phyloP scores from a whole-genome alignment of 2,888 invertebrate genomes.

The Chloroclysta siterata region DNA sequence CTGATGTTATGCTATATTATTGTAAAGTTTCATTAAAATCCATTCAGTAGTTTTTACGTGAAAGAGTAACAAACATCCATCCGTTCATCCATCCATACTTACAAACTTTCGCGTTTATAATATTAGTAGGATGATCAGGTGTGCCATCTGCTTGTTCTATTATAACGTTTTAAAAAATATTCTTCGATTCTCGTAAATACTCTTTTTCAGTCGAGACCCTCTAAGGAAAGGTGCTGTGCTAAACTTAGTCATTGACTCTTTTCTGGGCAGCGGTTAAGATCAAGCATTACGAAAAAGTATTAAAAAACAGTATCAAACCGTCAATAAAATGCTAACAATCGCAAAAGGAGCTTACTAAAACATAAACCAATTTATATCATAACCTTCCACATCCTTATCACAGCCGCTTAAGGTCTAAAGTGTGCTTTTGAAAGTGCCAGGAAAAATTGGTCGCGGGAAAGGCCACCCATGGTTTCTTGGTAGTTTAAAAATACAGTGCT shows the following conservation, averaged over 20 bases:
- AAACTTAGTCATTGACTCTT: neutral
- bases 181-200: no score
- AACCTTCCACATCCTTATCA: constrained; percentile 37
- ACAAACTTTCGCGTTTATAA: no score
- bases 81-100: no score
- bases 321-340: constrained; percentile 64
- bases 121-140: no score
- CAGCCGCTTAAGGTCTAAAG: constrained; percentile 12
- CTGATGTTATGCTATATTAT: no score
- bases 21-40: no score
- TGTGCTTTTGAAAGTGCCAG: neutral
- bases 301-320: constrained; percentile 30
- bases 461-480: constrained; percentile 72
- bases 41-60: no score
- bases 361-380: constrained; percentile 26
- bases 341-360: constrained; percentile 39
- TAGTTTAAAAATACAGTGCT: constrained; percentile 63
- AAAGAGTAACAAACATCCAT: no score
- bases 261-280: neutral
- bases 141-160: no score
- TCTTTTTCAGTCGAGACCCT: neutral
- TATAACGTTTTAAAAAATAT: no score
- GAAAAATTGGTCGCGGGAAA: constrained; percentile 31
- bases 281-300: neutral
- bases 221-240: no score